These are phyloP conservation scores for Balaeniceps rex DNA, from an alignment of 2,113 vertebrate species.

Conservation along the genomic window DNA sequence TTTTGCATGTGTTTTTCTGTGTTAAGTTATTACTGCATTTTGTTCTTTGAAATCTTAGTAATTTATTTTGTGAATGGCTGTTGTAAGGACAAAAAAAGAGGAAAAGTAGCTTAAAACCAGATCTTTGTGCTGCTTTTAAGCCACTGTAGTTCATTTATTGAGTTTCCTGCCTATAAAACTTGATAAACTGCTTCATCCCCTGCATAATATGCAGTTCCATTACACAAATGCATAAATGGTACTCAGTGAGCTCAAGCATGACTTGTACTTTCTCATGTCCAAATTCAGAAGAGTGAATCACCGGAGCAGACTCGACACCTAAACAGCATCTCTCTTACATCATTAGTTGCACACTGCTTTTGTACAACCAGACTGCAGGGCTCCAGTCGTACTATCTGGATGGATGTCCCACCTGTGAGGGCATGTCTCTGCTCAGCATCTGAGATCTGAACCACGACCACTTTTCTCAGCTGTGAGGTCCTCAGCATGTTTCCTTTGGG, in stretches of 20 bases:
- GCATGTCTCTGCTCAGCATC: not conserved
- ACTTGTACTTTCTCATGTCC: not conserved
- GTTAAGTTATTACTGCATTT: not conserved
- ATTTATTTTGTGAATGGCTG: not conserved
- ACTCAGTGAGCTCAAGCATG: not conserved
- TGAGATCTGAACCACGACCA: accelerated
- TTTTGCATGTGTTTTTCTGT: not conserved
- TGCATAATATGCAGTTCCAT: not conserved
- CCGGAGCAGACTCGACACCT: not conserved
- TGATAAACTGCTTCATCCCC: not conserved
- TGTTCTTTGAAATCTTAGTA: not conserved
- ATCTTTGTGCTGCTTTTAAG: not conserved
- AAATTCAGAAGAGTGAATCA: not conserved
- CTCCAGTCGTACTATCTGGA: not conserved
- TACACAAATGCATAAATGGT: not conserved
- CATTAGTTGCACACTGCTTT: not conserved
- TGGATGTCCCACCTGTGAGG: not conserved
- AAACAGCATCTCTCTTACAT: not conserved
- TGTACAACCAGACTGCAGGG: not conserved
- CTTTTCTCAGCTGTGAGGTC: not conserved
- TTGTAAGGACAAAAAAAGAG: not conserved
- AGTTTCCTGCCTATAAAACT: not conserved
- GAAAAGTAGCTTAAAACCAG: not conserved
- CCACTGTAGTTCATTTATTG: not conserved
- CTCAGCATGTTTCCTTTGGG: not conserved